A percentile compares a stretch with the other conserved stretches of the same genome.
Conservation (phyloP, 2,797 vertebrate species). For the Poeciliopsis infans region DNA sequence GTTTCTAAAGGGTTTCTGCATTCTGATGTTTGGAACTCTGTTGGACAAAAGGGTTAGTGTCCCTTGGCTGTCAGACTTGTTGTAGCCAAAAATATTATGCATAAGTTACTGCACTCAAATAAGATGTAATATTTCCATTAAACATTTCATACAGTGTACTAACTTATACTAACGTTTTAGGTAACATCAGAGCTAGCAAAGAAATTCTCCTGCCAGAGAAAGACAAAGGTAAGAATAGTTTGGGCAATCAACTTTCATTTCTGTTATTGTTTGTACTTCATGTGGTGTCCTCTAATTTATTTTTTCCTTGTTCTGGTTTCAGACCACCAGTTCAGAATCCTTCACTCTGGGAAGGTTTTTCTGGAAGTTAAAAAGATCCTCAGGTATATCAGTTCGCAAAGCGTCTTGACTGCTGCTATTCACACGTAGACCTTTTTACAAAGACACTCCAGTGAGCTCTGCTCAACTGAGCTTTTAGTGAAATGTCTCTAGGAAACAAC, state of each 20-base stretch:
- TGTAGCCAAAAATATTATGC: background rate
- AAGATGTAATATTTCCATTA: background rate
- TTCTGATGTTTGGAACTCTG: slow-evolving; percentile 74
- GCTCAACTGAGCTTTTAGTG: background rate
- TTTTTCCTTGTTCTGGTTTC: background rate
- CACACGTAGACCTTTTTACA: background rate
- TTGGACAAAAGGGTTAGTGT: slow-evolving; percentile 67
- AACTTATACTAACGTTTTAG: slow-evolving; percentile 49
- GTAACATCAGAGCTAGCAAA: slow-evolving; percentile 57
- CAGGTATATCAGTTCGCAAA: background rate
- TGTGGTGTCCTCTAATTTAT: background rate
- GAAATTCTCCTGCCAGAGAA: background rate
- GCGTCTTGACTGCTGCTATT: background rate
- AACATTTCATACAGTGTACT: background rate
- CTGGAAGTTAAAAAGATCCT: background rate
- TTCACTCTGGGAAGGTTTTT: background rate
- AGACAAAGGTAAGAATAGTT: slow-evolving; percentile 56
- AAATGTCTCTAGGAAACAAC: background rate
- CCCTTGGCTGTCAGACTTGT: background rate
- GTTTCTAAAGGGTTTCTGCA: slow-evolving; percentile 72
- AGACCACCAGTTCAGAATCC: slow-evolving; percentile 3
- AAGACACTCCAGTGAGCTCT: background rate
- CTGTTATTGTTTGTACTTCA: background rate
- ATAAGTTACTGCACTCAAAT: background rate
- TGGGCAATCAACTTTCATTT: background rate